A percentile compares a stretch with the other conserved stretches of the same genome.
These are phyloP conservation scores for Octopus bimaculoides DNA, from an alignment of 1,140 invertebrate genomes.

Conservation along the genomic window DNA sequence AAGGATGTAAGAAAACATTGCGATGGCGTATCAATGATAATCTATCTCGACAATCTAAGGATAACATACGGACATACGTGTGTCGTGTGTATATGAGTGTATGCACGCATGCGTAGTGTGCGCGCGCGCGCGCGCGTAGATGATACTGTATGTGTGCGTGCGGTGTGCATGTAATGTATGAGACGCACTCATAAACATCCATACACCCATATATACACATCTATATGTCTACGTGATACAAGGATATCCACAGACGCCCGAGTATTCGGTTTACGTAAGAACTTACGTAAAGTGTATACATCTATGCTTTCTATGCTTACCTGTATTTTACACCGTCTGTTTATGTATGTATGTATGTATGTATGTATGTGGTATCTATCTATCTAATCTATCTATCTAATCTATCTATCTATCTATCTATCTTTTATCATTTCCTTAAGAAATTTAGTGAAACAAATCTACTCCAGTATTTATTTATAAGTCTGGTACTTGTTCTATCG, in stretches of 20 bases:
- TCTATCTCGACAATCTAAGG: too few species aligned
- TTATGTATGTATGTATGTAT: neutral
- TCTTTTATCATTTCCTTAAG: neutral
- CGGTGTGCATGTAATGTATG: neutral
- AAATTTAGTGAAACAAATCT: too few species aligned
- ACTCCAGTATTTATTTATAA: too few species aligned
- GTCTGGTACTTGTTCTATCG: too few species aligned
- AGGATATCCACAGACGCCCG: too few species aligned
- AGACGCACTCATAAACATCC: neutral
- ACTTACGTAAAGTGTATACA: neutral
- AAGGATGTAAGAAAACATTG: too few species aligned
- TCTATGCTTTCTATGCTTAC: neutral
- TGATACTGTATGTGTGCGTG: neutral
- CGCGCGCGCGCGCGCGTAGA: too few species aligned
- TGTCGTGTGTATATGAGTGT: too few species aligned
- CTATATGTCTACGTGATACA: neutral
- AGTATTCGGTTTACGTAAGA: too few species aligned
- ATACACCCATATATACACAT: neutral
- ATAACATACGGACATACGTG: too few species aligned
- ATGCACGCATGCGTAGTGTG: too few species aligned
- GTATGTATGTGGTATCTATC: neutral
- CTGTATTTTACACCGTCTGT: neutral
- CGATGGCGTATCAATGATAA: too few species aligned
- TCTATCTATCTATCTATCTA: slow-evolving; percentile 11
- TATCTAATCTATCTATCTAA: neutral